Evolutionary conservation across 2,113 vertebrate genomes (phyloP).

Genomic region (Isichthys henryi): DNA sequence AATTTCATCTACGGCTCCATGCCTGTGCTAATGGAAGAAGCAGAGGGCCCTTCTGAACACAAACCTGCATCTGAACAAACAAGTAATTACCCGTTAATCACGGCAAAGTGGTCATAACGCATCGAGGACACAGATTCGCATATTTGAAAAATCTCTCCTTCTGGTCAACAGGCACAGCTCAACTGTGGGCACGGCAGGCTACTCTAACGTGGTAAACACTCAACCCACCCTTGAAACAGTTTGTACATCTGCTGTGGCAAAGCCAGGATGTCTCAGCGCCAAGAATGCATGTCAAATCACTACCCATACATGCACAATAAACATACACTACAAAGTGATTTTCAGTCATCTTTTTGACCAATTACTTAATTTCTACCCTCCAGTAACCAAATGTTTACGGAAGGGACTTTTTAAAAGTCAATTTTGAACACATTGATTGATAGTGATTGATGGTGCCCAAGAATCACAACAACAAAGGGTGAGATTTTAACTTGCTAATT

Average conservation of each 20-base stretch:
- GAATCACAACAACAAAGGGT: neutral
- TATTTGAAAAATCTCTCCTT: neutral
- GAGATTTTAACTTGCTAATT: neutral
- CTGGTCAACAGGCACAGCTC: neutral
- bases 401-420: neutral
- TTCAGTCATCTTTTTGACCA: neutral
- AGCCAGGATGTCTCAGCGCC: neutral
- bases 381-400: neutral
- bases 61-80: neutral
- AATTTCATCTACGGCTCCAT: neutral
- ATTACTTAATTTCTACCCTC: neutral
- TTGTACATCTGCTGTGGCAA: neutral
- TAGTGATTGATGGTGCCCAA: neutral
- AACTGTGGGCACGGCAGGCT: neutral
- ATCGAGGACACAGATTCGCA: neutral
- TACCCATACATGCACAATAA: neutral
- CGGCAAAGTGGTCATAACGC: neutral
- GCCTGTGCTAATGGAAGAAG: neutral
- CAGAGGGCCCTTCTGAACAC: neutral
- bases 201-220: neutral
- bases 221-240: neutral
- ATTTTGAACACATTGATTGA: neutral
- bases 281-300: neutral
- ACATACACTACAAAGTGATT: neutral
- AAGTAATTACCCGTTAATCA: neutral